Evolutionary conservation across 2,888 invertebrate genomes (phyloP), one percentile per base, ranked within the genome.

Genomic region (Pyrrhia umbra): DNA sequence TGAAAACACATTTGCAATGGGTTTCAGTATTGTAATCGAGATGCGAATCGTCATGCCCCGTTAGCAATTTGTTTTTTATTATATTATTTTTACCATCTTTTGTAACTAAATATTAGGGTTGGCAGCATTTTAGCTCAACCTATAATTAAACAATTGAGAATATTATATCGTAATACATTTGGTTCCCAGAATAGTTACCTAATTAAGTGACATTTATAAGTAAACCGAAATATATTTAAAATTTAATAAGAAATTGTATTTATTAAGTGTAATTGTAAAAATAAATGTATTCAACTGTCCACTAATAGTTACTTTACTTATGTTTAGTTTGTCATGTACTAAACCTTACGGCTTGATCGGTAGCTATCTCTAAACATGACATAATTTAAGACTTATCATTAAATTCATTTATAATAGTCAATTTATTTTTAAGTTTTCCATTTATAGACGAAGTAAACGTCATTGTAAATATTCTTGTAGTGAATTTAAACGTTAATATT

Each of bases 391-490:
- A 84, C 81, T 82, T 84, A 82, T 78, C 63, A 68, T 77, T 58
- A 56, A 78, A 72, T 75, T 78, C 77, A 79, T 79, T 78, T 83
- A 82, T 83, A 85, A 82, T 88, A 92, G 92, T 92, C 91, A 92
- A 88, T 88, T 85, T 88, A 77, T 60, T 58, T 81, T 58, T 91
- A 91, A 90, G 90, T 89, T 87, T 90, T 90, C 88, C 86, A 87
- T 75, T 50, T 65, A 64, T 45, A 63, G 39, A 56, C 64, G 45
- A 64, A 75, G 79, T 79, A 79, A 16, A 60, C 71, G 71, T 88
- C 87, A 88, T 83, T 90, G 90, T 90, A 91, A 90, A 91, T 92
- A 91, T 85, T 75, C 65, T 75, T 75, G 74, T 84, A 86, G 79
- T 68, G 67, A 86, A 81, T 80, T 75, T 54, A 46, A 76, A 76